Base-by-base conservation (phyloP, 2,888 invertebrate species). In the Criorhina ranunculi region DNA sequence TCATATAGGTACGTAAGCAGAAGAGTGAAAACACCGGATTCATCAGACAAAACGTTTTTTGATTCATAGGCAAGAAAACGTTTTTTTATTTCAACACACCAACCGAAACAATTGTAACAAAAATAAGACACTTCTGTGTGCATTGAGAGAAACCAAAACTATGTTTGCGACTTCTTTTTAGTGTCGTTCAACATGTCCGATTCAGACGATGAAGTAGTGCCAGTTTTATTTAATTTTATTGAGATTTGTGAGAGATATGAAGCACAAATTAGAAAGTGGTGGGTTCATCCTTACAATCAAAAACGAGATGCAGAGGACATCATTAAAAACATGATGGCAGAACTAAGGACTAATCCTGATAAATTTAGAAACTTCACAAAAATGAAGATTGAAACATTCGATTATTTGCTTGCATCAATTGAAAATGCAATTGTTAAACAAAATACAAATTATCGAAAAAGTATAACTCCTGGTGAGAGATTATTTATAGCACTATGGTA, bases 361-460 rank as follows among this genome's bases (percentile, higher is more conserved):
- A 60, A 42, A 29, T 60, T 60, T 60, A 40, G 12, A 42, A 60
- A 60, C 12, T 60, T 60, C n/a, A 60, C 24, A 40, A 59, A 37
- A 15, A 59, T 59, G 40, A 11, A 33, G 17, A 37, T 59, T 37
- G 15, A 59, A 59, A 37, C 15, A 24, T 24, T 24, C 24, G 24
- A 24, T 24, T 24, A 24, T 24, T 24, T 24, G 1, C 24, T 24
- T 24, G 24, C 24, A 24, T 24, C 4, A 24, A n/a, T n/a, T 9
- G 49, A 49, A 51, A 66, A 51, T 66, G 64, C 49, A 12, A 37
- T 59, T 12, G 15, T 1, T 2, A 59, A 37, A 40, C 59, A 59
- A 40, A 11, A 40, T 59, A 40, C 59, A 11, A 40, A 59, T 5
- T 59, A 40, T 59, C 37, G 59, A 15, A 59, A 59, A 57, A 59